Base-by-base conservation (phyloP, 30 jellyfish, hydroid and myxozoan species). In the Aurelia aurita region DNA sequence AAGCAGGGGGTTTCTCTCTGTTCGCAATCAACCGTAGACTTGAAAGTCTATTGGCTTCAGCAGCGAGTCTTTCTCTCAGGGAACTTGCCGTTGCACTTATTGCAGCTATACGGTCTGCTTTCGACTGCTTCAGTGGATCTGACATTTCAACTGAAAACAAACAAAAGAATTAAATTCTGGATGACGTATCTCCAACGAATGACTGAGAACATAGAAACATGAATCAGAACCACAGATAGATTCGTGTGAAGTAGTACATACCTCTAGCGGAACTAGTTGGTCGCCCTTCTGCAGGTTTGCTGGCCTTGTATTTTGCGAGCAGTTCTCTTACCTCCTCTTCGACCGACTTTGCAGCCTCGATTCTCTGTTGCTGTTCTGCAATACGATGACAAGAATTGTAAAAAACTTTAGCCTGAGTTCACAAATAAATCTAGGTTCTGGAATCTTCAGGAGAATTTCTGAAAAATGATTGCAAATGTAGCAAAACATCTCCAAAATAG, bases 91-190 rank as follows among this genome's bases (percentile, higher is more conserved):
- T 93, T 57, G 94, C 96, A 22, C 91, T 69, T 58, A 93, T 93
- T 15, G 98, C 98, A 57, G 89, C 97, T 21, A 93, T 86, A 1
- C 98, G 91, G 21, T 93, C 96, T 57, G 95, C 98, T 85, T 91
- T 91, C 13, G 90, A 54, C 51, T 57, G 31, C n/a, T 28, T 66
- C 9, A 19, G 26, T 1, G 59, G 46, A 43, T 76, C 87, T 19
- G 20, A 6, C 6, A 21, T 3, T 35, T 46, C 76, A 26, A 54
- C 69, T 43, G 84, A 19, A 43, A 18, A 3, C 23, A 64, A 64
- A 0, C 9, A 64, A 0, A 64, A 22, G 22, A 22, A 22, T 35
- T 0, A 35, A 35, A 35, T 5, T 35, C 47, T 35, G 47, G 13
- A 35, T 35, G 11, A 35, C 47, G 1, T 39, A 39, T 39, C 51